Evolutionary conservation across 2,113 vertebrate species (phyloP).

Genomic region (Sprattus sprattus): DNA sequence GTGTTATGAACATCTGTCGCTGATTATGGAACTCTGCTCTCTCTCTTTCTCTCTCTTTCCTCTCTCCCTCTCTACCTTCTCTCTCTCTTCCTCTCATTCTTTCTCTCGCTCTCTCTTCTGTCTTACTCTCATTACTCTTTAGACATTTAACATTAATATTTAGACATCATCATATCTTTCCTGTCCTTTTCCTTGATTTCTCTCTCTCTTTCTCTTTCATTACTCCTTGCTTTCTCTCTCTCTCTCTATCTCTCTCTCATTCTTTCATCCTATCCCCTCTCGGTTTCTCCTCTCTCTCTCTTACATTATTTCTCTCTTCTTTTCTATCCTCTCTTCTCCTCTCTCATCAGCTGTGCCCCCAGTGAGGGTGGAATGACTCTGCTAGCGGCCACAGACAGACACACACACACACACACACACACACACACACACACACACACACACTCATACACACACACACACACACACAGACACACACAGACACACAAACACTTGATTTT

Average conservation of each 20-base stretch:
- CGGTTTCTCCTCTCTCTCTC: neutral
- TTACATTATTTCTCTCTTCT: neutral
- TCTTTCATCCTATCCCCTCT: neutral
- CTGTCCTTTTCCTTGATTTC: too few species aligned
- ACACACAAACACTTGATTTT: neutral
- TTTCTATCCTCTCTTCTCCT: neutral
- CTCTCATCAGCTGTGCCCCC: neutral
- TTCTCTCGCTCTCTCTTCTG: too few species aligned
- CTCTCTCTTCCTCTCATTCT: too few species aligned
- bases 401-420: neutral
- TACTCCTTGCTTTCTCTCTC: neutral
- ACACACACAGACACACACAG: too few species aligned
- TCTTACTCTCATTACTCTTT: too few species aligned
- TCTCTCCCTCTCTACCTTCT: too few species aligned
- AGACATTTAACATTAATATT: too few species aligned
- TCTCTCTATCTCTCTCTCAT: neutral
- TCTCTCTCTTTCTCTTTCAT: too few species aligned
- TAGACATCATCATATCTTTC: too few species aligned
- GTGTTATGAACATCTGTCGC: too few species aligned
- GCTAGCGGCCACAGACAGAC: neutral
- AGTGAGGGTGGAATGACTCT: neutral
- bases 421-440: neutral
- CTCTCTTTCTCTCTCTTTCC: too few species aligned
- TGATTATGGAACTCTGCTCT: too few species aligned
- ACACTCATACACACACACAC: constrained; percentile 4